Percentiles rank a stretch among this genome's conserved stretches.
phyloP scores from a whole-genome alignment of 2,113 vertebrate genomes.

The Vulpes ferrilata region DNA sequence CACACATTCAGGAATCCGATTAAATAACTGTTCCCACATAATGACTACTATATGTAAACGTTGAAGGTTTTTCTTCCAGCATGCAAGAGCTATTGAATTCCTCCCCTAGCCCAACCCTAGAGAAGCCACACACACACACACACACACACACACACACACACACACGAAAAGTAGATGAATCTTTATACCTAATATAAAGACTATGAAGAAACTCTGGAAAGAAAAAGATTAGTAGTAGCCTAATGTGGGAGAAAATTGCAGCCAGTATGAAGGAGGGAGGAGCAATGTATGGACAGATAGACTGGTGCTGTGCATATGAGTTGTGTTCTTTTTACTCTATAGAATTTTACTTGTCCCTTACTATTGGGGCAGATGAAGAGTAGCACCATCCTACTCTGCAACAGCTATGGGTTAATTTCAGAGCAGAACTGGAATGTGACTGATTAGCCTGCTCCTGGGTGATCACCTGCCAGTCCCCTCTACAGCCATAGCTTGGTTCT shows the following conservation, averaged over 20 bases:
- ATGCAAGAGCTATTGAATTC: neutral
- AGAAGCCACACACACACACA: constrained; percentile 43
- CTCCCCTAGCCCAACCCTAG: neutral
- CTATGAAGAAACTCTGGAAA: neutral
- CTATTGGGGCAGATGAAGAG: neutral
- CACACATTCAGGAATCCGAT: neutral
- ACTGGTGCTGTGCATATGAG: fast-evolving
- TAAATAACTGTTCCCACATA: neutral
- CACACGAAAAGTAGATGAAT: neutral
- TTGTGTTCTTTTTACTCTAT: neutral
- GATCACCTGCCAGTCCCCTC: neutral
- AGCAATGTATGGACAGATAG: fast-evolving
- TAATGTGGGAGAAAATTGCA: neutral
- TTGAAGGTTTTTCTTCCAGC: neutral
- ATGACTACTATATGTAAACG: neutral
- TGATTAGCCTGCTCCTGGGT: neutral
- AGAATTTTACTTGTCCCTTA: neutral
- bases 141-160: constrained; percentile 29
- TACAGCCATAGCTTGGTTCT: neutral
- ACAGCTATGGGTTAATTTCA: neutral
- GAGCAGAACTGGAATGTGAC: neutral
- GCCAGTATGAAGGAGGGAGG: neutral
- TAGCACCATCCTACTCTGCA: neutral
- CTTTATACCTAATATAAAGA: neutral
- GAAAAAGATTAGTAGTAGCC: neutral